phyloP scores from a whole-genome alignment of 30 jellyfish, hydroid and myxozoan species.

The Calvadosia cruxmelitensis region DNA sequence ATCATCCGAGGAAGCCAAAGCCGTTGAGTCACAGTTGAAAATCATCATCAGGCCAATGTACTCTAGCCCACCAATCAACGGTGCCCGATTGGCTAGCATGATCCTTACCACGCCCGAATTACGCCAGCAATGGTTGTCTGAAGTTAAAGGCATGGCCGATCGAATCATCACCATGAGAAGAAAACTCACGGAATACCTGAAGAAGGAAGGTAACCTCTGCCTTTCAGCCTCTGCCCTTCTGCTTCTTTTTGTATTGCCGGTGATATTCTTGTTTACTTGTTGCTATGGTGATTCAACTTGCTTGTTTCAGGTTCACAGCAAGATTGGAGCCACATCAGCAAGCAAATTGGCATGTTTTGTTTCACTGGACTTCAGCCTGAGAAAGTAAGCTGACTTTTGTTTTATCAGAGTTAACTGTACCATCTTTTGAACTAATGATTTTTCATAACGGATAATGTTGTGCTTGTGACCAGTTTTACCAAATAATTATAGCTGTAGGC shows the following conservation, averaged over 20 bases:
- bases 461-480: too few species aligned
- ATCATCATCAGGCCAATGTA: slow-evolving; percentile 91
- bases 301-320: slow-evolving; percentile 35
- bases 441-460: too few species aligned
- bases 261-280: too few species aligned
- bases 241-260: too few species aligned
- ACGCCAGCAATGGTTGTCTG: slow-evolving; percentile 81
- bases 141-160: slow-evolving; percentile 94
- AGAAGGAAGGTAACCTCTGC: slow-evolving; percentile 80
- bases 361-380: slow-evolving; percentile 80
- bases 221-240: too few species aligned
- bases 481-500: too few species aligned
- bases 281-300: too few species aligned
- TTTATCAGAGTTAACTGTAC: too few species aligned
- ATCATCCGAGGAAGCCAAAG: slow-evolving; percentile 75
- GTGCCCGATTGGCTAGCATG: slow-evolving; percentile 83
- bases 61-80: slow-evolving; percentile 97
- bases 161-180: slow-evolving; percentile 72
- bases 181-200: slow-evolving; percentile 48
- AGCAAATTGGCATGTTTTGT: slow-evolving; percentile 93
- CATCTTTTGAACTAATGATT: too few species aligned
- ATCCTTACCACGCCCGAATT: slow-evolving; percentile 46
- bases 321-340: slow-evolving; percentile 81
- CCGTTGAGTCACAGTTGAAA: slow-evolving; percentile 81
- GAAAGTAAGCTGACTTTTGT: slow-evolving; percentile 34